Conservation (phyloP, 2,888 invertebrate species). For the Smittia aterrima region DNA sequence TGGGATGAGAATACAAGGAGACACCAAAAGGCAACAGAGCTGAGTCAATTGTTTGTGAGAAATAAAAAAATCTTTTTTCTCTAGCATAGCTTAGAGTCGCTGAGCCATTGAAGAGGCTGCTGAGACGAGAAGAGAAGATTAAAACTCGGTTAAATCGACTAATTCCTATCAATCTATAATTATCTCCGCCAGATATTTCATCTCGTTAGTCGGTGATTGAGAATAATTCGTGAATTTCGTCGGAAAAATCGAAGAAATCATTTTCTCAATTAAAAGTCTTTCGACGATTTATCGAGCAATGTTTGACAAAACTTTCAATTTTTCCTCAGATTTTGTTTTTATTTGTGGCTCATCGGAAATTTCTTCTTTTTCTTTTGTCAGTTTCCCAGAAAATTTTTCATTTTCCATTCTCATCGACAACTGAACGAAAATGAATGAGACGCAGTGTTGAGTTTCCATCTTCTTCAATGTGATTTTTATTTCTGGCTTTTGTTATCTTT, state of each 20-base stretch:
- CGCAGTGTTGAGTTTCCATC: neutral
- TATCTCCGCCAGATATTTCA: conserved; percentile 12
- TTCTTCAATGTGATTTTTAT: conserved; percentile 11
- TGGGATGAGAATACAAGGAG: too few species aligned
- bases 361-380: neutral
- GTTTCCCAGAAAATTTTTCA: neutral
- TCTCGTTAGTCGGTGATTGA: neutral
- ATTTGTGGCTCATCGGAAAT: conserved; percentile 12
- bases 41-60: neutral
- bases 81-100: neutral
- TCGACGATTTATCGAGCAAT: too few species aligned
- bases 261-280: too few species aligned
- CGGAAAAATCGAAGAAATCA: too few species aligned
- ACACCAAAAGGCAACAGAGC: neutral
- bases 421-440: conserved; percentile 6
- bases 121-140: neutral
- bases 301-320: too few species aligned
- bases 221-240: too few species aligned
- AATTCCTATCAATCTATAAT: conserved; percentile 25
- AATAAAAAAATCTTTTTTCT: neutral
- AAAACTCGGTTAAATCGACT: conserved; percentile 8
- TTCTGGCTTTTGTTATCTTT: conserved; percentile 22
- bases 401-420: conserved; percentile 12
- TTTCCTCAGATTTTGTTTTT: neutral
- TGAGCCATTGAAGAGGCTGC: neutral